Percentiles rank a stretch among this genome's conserved stretches.
Conservation (phyloP, 1,140 invertebrate genomes). For the Cyphomyrmex costatus region DNA sequence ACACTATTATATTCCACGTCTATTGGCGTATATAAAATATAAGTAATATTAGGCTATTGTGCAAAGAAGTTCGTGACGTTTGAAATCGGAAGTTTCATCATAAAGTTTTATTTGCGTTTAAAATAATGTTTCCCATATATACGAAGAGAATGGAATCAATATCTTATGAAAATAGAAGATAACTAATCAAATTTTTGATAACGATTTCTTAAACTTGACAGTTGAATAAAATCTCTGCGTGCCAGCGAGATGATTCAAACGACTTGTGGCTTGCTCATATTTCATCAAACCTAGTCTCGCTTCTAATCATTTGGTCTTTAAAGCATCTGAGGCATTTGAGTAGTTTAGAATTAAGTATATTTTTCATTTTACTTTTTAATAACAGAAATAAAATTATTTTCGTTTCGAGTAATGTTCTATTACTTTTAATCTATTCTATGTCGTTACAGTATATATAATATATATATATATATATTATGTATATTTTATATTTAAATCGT, state of each 20-base stretch:
- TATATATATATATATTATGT: too few relatives aligned
- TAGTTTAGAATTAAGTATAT: neutral
- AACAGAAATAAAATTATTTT: neutral
- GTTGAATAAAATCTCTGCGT: neutral
- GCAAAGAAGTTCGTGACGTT: neutral
- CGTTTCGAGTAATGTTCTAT: neutral
- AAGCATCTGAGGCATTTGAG: too few relatives aligned
- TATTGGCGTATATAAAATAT: slow-evolving; percentile 18
- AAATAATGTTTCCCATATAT: neutral
- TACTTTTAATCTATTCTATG: too few relatives aligned
- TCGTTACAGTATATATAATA: neutral
- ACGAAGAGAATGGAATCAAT: neutral
- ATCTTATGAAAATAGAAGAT: neutral
- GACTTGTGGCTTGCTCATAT: neutral
- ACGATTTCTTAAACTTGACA: neutral
- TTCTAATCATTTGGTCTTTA: neutral
- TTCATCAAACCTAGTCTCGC: neutral
- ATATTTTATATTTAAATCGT: neutral
- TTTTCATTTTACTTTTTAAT: neutral
- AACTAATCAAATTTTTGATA: neutral
- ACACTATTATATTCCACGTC: slow-evolving; percentile 20
- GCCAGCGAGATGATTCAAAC: slow-evolving; percentile 23
- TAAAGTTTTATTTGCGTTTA: slow-evolving; percentile 23
- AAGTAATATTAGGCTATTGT: slow-evolving; percentile 30
- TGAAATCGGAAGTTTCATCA: slow-evolving; percentile 34